Percentiles rank a stretch among this genome's conserved stretches.
Evolutionary conservation across 2,113 vertebrate species (phyloP).

Genomic region (Gallinago paraguaiae): DNA sequence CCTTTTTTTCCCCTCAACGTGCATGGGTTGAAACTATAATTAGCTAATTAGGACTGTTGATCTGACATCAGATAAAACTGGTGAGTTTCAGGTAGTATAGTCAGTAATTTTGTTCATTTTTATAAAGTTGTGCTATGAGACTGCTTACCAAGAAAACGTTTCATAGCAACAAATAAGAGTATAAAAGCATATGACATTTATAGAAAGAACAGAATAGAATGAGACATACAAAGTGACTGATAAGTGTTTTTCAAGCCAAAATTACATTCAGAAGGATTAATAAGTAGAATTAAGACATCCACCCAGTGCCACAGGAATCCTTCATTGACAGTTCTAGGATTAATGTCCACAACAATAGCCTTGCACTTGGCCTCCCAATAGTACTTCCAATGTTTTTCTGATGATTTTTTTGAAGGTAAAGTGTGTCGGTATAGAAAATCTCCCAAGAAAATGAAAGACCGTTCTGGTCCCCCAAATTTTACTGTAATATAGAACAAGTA

Average conservation of each 20-base stretch:
- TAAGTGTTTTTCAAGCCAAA: not conserved
- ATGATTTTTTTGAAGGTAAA: not conserved
- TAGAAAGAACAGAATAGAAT: not conserved
- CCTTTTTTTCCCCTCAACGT: not conserved
- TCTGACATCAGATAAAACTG: not conserved
- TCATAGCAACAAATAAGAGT: not conserved
- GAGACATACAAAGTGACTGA: not conserved
- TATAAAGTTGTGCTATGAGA: not conserved
- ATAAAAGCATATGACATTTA: not conserved
- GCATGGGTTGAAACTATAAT: not conserved
- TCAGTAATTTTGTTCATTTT: not conserved
- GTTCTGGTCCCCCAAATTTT: not conserved
- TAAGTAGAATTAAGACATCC: not conserved
- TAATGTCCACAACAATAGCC: not conserved
- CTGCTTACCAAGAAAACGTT: not conserved
- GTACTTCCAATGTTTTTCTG: not conserved
- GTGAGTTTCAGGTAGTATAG: not conserved
- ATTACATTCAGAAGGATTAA: not conserved
- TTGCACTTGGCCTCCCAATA: not conserved
- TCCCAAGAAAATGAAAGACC: not conserved
- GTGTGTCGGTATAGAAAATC: not conserved
- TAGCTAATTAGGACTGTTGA: not conserved
- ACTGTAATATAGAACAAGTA: not conserved
- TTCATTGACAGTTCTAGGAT: not conserved
- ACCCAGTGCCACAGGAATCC: not conserved